Base-by-base conservation (phyloP, 2,888 invertebrate species). In the Standfussiana lucernea region DNA sequence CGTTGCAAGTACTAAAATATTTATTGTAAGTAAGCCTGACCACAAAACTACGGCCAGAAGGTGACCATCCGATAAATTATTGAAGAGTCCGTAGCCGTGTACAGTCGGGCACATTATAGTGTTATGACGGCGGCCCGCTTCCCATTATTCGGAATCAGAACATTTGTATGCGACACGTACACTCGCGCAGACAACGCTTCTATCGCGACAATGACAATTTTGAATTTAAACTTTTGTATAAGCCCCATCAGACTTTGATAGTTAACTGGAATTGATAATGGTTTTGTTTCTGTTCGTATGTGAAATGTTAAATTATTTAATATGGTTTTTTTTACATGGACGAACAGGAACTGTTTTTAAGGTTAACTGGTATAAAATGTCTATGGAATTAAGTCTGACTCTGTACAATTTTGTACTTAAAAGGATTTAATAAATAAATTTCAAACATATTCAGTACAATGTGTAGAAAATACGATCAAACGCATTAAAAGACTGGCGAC, bases 151-250 rank as follows among this genome's bases (percentile, higher is more conserved):
- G 78, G 80, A 90, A 90, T 89, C 82, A 85, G 83, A 59, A 83
- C 90, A 92, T 92, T 92, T 92, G 90, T 92, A 92, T 92, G 90
- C 92, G 69, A 86, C 85, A 74, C 77, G 81, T 85, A 83, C 73
- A 82, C 56, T 68, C 76, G 75, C 74, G 79, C 88, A 87, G 88
- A 88, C 88, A 89, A 86, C 82, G 85, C 86, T 86, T 87, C 84
- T 84, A 81, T 86, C 75, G 77, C 75, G 77, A 80, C 72, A 75
- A 66, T 70, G 86, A 88, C 86, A 80, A 88, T 80, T 84, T 83
- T 75, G 79, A 84, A 85, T 86, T 82, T 77, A 79, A 85, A 82
- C 61, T 79, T 84, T 77, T 86, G 79, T 74, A 82, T 80, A 85
- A 77, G 73, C 68, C 37, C 61, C 70, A 69, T 82, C 82, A 69